Conservation (phyloP, 1,140 invertebrate species). For the Polypedilum pembai region DNA sequence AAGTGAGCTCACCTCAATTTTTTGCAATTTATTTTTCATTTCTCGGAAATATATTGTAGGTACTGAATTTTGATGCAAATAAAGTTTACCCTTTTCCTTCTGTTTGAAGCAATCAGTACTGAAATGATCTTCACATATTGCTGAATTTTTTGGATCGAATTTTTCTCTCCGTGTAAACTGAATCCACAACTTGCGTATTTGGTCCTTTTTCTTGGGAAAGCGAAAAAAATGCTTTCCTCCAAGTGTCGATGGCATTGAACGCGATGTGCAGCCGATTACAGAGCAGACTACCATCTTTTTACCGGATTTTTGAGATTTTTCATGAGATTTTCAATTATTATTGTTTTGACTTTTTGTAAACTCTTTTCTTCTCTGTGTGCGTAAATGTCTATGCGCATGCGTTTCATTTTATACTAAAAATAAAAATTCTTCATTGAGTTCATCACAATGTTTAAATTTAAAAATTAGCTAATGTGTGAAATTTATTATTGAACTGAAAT, state of each 20-base stretch:
- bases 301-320: too few relatives aligned
- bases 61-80: background rate
- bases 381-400: background rate
- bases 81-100: background rate
- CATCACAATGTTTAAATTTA: too few relatives aligned
- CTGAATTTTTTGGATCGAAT: background rate
- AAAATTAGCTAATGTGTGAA: too few relatives aligned
- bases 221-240: conserved; percentile 12
- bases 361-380: background rate
- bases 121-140: conserved; percentile 7
- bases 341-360: too few relatives aligned
- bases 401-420: background rate
- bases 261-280: background rate
- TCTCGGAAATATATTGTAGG: background rate
- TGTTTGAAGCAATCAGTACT: background rate
- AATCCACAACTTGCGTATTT: background rate
- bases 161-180: background rate
- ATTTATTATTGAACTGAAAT: too few relatives aligned
- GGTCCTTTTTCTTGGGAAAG: background rate
- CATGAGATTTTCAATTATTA: too few relatives aligned
- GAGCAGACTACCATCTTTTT: background rate
- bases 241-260: background rate
- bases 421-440: too few relatives aligned
- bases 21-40: background rate
- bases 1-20: background rate